Conservation (phyloP, 2,797 vertebrate genomes). For the Limosa lapponica region DNA sequence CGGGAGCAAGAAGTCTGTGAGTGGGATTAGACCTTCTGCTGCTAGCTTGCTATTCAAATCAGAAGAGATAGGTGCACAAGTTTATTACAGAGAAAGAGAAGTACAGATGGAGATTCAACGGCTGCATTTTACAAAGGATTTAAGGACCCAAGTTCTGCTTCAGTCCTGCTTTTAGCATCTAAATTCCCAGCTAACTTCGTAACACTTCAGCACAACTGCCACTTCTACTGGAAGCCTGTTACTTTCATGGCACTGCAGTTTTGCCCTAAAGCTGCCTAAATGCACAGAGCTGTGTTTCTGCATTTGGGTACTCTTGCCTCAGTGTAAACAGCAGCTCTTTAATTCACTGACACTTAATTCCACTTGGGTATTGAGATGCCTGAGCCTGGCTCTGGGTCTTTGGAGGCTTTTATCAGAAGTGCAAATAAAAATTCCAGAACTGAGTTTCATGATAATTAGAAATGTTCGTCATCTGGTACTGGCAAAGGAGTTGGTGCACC, state of each 20-base stretch:
- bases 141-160: not conserved
- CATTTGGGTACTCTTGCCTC: not conserved
- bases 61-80: rapidly evolving
- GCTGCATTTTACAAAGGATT: not conserved
- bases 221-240: not conserved
- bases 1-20: not conserved
- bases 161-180: not conserved
- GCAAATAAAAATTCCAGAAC: not conserved
- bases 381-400: not conserved
- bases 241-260: rapidly evolving
- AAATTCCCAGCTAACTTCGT: not conserved
- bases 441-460: not conserved
- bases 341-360: not conserved
- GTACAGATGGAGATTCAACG: not conserved
- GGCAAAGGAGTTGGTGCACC: rapidly evolving
- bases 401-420: not conserved
- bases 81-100: not conserved
- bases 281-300: not conserved
- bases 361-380: not conserved
- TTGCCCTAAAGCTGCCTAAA: not conserved
- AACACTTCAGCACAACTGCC: not conserved
- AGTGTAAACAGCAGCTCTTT: not conserved
- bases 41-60: not conserved
- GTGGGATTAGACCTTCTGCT: not conserved
- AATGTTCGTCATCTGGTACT: not conserved